Evolutionary conservation across 2,888 invertebrate genomes (phyloP), one percentile per base, ranked within the genome.

Genomic region (Bellardia pandia): DNA sequence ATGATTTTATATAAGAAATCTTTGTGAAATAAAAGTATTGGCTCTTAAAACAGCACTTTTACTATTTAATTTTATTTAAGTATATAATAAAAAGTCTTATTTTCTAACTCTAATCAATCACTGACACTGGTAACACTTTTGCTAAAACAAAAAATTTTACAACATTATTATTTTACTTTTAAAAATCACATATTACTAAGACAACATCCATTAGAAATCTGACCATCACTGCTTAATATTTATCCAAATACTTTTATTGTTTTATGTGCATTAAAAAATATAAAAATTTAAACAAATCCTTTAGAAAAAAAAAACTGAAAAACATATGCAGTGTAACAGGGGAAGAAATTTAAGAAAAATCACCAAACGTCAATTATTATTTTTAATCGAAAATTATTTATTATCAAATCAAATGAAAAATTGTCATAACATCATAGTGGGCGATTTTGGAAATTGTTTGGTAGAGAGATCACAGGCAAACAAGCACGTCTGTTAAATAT

Each of bases 321-420:
- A 42, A 42, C 42, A 42, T 33, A 42, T 42, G 8, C 9, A 48
- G 14, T 48, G 4, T 14, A 48, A 48, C 48, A 14, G 3, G 48
- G 13, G 3, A 72, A 77, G 30, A 71, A 33, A 13, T 48, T 42
- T 23, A 45, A n/a, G n/a, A 42, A 76, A 80, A 84, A 81, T 82
- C 74, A 81, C 58, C 51, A 76, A 79, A 82, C 76, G 82, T 85
- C 82, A 83, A 69, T 85, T 85, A 72, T 83, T 85, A 81, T 74
- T 85, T 85, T 82, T 82, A 88, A 85, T 82, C 82, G 79, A 88
- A 88, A 78, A 85, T 87, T 78, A 81, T 87, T 87, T 81, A 81
- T 85, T 87, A 77, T 69, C 74, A 87, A 81, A 85, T 87, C 76
- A 80, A 87, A 81, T 81, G 68, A 60, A 60, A 77, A 77, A 66